A percentile compares a stretch with the other conserved stretches of the same genome.
These are phyloP conservation scores for Onychostruthus taczanowskii DNA, from an alignment of 2,113 vertebrate genomes.

Conservation along the genomic window DNA sequence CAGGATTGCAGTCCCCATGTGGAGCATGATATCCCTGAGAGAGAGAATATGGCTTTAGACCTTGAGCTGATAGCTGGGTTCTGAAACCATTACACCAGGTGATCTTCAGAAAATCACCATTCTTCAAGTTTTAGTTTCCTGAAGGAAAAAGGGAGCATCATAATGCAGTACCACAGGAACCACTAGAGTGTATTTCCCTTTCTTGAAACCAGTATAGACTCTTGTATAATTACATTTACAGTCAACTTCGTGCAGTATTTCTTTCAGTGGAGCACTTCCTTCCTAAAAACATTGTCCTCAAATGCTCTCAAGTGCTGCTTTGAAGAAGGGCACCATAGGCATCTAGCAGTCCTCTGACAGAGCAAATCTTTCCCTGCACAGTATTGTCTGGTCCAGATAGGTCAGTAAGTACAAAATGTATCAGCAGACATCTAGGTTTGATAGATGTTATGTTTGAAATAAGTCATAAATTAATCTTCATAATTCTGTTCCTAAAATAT, in stretches of 20 bases:
- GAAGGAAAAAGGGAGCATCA: background rate
- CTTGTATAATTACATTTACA: background rate
- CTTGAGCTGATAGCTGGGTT: background rate
- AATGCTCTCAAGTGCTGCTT: background rate
- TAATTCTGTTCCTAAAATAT: background rate
- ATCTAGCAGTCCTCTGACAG: rapidly evolving
- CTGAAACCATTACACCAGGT: background rate
- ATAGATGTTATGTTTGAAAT: background rate
- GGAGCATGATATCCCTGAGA: background rate
- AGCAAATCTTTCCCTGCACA: background rate
- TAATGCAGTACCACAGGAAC: background rate
- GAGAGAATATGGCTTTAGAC: background rate
- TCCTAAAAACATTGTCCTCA: background rate
- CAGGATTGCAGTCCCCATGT: background rate
- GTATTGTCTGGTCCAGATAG: background rate
- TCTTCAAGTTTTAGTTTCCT: background rate
- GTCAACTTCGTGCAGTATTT: background rate
- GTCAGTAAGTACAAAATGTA: background rate
- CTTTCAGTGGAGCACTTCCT: background rate
- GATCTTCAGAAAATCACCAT: background rate
- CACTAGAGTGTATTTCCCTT: background rate
- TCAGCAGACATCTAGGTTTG: background rate
- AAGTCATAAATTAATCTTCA: background rate
- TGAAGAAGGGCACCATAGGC: background rate
- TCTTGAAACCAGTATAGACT: background rate